These are phyloP conservation scores for Tipula unca DNA, from an alignment of 2,888 invertebrate species.

Conservation along the genomic window DNA sequence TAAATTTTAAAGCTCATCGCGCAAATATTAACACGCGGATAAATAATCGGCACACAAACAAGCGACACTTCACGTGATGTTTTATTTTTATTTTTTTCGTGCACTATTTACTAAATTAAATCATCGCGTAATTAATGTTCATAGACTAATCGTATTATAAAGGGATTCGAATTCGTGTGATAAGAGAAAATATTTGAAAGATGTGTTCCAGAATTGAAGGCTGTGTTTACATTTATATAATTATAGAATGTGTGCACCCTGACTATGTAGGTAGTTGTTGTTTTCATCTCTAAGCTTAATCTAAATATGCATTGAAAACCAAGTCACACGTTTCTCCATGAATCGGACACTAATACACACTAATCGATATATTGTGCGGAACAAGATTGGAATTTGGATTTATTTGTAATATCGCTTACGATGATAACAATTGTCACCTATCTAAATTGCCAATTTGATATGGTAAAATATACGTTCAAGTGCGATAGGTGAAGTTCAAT, in stretches of 20 bases:
- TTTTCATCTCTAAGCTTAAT: background rate
- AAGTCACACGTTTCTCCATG: background rate
- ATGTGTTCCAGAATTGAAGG: background rate
- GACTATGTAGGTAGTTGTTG: background rate
- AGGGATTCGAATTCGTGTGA: background rate
- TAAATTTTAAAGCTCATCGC: background rate
- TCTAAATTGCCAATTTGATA: too few relatives aligned
- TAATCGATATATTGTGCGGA: too few relatives aligned
- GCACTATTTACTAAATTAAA: background rate
- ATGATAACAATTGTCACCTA: too few relatives aligned
- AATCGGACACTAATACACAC: background rate
- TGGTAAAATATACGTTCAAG: too few relatives aligned
- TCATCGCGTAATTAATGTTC: background rate
- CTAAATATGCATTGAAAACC: background rate
- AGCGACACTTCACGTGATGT: background rate
- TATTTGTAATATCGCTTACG: too few relatives aligned
- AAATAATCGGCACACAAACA: background rate
- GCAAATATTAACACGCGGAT: background rate
- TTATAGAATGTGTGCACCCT: background rate
- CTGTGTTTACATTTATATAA: background rate
- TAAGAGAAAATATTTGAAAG: background rate
- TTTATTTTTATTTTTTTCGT: background rate
- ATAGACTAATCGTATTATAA: background rate
- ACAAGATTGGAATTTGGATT: too few relatives aligned
- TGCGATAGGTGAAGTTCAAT: too few relatives aligned